Evolutionary conservation across 2,797 vertebrate genomes (phyloP).

Genomic region (Glyptemys insculpta): DNA sequence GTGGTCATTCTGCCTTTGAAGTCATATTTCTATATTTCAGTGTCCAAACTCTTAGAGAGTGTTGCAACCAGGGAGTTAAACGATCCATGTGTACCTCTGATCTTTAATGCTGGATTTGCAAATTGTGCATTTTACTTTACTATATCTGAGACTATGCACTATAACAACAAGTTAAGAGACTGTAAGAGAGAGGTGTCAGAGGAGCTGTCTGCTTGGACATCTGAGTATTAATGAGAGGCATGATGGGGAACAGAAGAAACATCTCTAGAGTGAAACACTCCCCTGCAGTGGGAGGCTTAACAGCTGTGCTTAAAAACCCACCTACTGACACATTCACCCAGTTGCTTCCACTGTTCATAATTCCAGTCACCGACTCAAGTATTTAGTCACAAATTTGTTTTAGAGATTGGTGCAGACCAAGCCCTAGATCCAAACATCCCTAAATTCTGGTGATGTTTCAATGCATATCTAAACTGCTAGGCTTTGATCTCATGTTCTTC

Average conservation of each 20-base stretch:
- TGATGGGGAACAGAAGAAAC: slow-evolving; percentile 2
- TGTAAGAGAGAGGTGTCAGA: slow-evolving; percentile 9
- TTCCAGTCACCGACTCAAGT: neutral
- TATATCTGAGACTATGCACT: too few species aligned
- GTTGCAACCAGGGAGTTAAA: neutral
- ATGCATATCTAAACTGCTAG: neutral
- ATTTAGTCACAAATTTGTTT: neutral
- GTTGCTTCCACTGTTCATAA: neutral
- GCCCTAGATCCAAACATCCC: neutral
- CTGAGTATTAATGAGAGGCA: slow-evolving; percentile 35
- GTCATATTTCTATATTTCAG: slow-evolving; percentile 18
- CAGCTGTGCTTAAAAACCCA: slow-evolving; percentile 9
- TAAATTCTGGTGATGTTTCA: neutral
- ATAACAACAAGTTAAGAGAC: neutral
- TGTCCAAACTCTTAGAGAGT: neutral
- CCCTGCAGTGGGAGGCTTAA: neutral
- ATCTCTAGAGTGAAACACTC: neutral
- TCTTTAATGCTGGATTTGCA: too few species aligned
- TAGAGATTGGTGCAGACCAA: neutral
- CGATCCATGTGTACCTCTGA: neutral
- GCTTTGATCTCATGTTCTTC: neutral
- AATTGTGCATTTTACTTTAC: too few species aligned
- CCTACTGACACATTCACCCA: neutral
- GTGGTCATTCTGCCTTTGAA: slow-evolving; percentile 46
- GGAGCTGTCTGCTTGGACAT: neutral